These are phyloP conservation scores for Ellobium chinense DNA, from an alignment of 2,888 invertebrate species.

Conservation along the genomic window DNA sequence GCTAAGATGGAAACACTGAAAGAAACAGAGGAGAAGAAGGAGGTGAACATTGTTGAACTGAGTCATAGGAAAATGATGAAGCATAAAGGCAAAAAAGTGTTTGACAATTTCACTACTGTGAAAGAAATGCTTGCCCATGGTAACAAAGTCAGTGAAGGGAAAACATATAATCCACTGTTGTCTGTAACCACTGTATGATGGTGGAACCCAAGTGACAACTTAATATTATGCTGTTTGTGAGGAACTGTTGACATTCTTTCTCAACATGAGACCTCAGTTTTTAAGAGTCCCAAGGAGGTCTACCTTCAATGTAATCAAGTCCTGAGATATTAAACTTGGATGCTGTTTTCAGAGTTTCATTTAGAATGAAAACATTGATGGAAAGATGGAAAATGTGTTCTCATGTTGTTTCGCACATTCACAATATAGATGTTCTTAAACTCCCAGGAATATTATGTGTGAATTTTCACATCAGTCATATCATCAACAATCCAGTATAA, in stretches of 20 bases:
- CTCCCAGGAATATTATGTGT: too few relatives aligned
- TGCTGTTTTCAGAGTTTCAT: too few relatives aligned
- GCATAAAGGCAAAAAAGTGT: slow-evolving; percentile 80
- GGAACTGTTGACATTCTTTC: not conserved
- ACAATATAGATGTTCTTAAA: too few relatives aligned
- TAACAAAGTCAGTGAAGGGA: slow-evolving; percentile 75
- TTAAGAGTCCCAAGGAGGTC: too few relatives aligned
- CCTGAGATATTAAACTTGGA: too few relatives aligned
- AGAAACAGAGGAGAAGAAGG: slow-evolving; percentile 78
- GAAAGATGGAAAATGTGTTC: too few relatives aligned
- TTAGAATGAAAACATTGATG: too few relatives aligned
- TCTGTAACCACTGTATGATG: slow-evolving; percentile 80
- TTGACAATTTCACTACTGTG: slow-evolving; percentile 83
- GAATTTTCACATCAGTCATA: too few relatives aligned
- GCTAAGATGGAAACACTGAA: slow-evolving; percentile 77
- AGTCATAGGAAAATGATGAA: slow-evolving; percentile 83
- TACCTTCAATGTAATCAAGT: too few relatives aligned
- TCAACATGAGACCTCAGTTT: too few relatives aligned
- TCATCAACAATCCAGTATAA: too few relatives aligned
- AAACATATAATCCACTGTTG: slow-evolving; percentile 77
- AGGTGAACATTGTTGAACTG: slow-evolving; percentile 79
- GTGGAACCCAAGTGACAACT: not conserved
- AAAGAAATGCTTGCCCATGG: slow-evolving; percentile 83
- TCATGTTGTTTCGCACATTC: too few relatives aligned
- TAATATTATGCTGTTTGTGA: not conserved